These are phyloP conservation scores for Halictus rubicundus DNA, from an alignment of 1,140 invertebrate genomes.

Conservation along the genomic window DNA sequence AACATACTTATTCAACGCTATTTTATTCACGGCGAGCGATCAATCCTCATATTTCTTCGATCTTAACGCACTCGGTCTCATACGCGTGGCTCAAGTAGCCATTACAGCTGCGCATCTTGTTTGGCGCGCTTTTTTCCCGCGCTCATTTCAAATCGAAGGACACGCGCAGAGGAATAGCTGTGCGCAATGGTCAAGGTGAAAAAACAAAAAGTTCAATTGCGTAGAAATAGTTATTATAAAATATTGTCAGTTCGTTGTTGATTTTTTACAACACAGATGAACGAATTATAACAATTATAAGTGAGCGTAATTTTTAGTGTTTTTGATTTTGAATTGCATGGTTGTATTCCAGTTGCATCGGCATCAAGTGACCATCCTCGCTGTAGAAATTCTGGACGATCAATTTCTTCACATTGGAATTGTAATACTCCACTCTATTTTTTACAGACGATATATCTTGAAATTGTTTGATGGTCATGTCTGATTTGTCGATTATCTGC, in stretches of 20 bases:
- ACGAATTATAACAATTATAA: background rate
- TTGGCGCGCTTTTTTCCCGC: conserved; percentile 39
- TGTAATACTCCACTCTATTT: conserved; percentile 67
- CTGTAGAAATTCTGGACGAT: conserved; percentile 58
- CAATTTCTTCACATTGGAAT: conserved; percentile 54
- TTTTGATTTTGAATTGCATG: background rate
- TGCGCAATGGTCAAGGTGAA: background rate
- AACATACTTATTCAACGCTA: background rate
- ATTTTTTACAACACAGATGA: background rate
- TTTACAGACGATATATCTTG: conserved; percentile 55
- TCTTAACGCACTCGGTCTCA: background rate
- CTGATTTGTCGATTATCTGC: conserved; percentile 60
- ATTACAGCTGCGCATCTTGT: background rate
- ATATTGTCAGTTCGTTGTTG: background rate
- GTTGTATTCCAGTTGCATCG: conserved; percentile 38
- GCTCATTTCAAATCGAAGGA: background rate
- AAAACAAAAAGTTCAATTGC: background rate
- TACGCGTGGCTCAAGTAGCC: background rate
- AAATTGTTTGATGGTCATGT: conserved; percentile 67
- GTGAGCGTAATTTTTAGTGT: background rate
- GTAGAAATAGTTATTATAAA: conserved; percentile 1
- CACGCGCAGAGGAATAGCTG: background rate
- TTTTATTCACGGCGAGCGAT: background rate
- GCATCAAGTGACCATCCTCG: conserved; percentile 57
- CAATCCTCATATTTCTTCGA: background rate